A percentile compares a stretch with the other conserved stretches of the same genome.
These are phyloP conservation scores for Oscarella lobularis DNA, from an alignment of 37 sponge, comb jelly and placozoan genomes.

Conservation along the genomic window DNA sequence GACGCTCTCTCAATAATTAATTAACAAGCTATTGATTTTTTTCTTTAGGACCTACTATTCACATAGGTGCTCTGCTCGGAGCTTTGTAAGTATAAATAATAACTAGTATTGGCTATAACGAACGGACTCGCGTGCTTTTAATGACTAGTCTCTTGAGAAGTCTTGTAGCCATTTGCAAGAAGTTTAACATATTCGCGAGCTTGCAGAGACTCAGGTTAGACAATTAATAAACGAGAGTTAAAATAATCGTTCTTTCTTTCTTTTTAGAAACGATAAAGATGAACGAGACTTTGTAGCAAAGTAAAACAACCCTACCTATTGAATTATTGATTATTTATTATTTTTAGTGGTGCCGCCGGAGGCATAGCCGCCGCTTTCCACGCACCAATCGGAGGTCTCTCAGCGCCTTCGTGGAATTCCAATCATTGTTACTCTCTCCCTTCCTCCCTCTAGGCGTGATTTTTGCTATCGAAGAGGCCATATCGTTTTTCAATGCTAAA, in stretches of 20 bases:
- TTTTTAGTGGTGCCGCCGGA: constrained; percentile 4
- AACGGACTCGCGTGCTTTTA: not conserved
- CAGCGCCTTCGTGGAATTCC: too few species aligned
- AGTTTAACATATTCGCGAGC: not conserved
- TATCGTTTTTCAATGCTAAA: not conserved
- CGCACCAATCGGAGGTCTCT: constrained; percentile 7
- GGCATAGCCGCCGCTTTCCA: constrained; percentile 10
- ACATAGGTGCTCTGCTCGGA: constrained; percentile 8
- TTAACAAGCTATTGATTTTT: not conserved
- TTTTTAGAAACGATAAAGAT: not conserved
- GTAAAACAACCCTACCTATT: not conserved
- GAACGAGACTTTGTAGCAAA: constrained; percentile 4
- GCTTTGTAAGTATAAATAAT: constrained; percentile 1
- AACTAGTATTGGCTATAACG: not conserved
- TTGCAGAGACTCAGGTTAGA: not conserved
- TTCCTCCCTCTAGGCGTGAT: not conserved
- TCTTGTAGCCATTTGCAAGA: not conserved
- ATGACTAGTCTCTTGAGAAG: not conserved
- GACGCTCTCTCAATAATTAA: not conserved
- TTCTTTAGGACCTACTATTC: constrained; percentile 5
- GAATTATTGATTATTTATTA: not conserved
- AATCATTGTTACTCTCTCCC: not conserved
- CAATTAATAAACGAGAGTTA: not conserved
- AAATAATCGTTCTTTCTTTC: too few species aligned
- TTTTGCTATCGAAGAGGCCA: constrained; percentile 5